Evolutionary conservation across 2,797 vertebrate genomes (phyloP).

Genomic region (Salarias fasciatus): DNA sequence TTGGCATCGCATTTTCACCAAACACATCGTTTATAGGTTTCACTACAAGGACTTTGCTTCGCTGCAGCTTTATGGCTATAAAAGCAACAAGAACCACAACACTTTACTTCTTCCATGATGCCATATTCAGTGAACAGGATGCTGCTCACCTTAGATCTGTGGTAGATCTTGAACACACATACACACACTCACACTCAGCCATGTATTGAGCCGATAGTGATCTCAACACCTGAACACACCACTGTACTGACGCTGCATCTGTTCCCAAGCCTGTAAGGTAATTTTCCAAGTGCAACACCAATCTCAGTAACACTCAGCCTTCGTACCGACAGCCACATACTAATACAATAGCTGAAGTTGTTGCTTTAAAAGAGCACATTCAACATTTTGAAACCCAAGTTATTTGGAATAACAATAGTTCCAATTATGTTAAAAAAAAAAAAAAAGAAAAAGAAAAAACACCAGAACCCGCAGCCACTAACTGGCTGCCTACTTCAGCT

Average conservation of each 20-base stretch:
- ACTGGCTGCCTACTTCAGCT: constrained; percentile 15
- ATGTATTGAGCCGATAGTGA: background rate
- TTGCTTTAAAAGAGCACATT: constrained; percentile 47
- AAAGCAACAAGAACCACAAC: no score
- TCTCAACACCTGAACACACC: background rate
- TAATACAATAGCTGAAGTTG: constrained; percentile 41
- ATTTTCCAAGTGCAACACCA: constrained; percentile 37
- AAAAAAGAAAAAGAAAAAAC: no score
- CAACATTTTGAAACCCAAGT: constrained; percentile 28
- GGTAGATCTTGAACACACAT: background rate
- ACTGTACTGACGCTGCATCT: background rate
- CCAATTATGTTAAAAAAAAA: constrained; percentile 52
- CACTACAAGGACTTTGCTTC: no score
- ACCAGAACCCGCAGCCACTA: constrained; percentile 3
- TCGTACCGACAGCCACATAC: constrained; percentile 29
- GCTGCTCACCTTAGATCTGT: background rate
- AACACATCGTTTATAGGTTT: background rate
- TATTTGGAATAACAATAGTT: constrained; percentile 34
- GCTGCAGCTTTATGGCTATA: no score
- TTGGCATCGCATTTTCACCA: background rate
- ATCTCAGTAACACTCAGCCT: constrained; percentile 41
- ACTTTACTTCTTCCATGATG: background rate
- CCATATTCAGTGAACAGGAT: no score
- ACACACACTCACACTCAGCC: background rate
- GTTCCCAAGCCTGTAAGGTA: background rate